Base-by-base conservation (phyloP, 2,888 invertebrate species). In the Nephrotoma guestfalica region DNA sequence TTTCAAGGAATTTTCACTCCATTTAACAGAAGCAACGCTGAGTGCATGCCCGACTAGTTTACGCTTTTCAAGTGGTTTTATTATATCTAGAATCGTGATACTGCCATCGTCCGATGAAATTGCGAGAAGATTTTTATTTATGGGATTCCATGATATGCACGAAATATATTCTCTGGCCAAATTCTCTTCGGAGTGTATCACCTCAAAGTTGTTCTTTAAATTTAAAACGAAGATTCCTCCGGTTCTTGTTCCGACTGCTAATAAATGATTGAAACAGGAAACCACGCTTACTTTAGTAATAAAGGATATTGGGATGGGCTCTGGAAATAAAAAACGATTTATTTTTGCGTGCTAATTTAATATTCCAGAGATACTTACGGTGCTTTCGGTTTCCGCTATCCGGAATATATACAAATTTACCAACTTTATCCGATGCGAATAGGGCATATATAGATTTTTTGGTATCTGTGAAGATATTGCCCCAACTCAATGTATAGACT, bases 401-500 rank as follows among this genome's bases (percentile, higher is more conserved):
- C 6, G 87, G 83, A 51, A 86, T 87, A 83, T 86, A 87, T 13
- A 84, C 86, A 40, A 87, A 57, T 30, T 84, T 86, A 30, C 41
- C 15, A 15, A 41, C 86, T 42, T 84, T 84, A 51, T 43, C 86
- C 7, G 43, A 40, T 6, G 86, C 86, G 7, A 86, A 86, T 41
- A 86, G 57, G 15, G 57, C 18, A 7, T 15, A 57, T 9, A 42
- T n/a, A 4, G 40, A 13, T 41, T n/a, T 83, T 83, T 40, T 41
- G 4, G 5, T 83, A 41, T 83, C 83, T 0, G n/a, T 3, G 2
- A 1, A 9, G 13, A 86, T 6, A 11, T 51, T 30, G 6, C 51
- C 86, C 91, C 91, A 92, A 85, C 88, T 88, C 51, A 92, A 88
- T 0, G 90, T 90, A 87, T 92, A 92, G 41, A 92, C 88, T 86